Evolutionary conservation across 1,140 invertebrate species (phyloP), one percentile per base, ranked within the genome.

Genomic region (Andricus grossulariae): DNA sequence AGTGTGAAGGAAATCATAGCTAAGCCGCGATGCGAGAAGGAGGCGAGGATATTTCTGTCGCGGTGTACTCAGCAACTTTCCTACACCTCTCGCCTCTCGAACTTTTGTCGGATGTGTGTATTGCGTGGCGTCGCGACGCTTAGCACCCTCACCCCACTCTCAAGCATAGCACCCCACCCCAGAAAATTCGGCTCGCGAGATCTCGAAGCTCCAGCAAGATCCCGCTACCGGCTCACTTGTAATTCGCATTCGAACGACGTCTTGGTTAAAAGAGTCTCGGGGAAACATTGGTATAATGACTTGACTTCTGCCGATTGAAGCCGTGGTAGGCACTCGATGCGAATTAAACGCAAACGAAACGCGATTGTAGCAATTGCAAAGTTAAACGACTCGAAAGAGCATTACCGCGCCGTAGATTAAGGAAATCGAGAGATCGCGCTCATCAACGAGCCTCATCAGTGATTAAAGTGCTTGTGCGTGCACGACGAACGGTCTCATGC

Each of bases 191-290:
- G 72, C 74, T 81, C 79, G 80, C 75, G 78, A 77, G 76, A 82
- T 83, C 75, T 82, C 82, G 79, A 75, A 80, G 82, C 74, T 80
- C 82, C 78, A 86, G 78, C 78, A 86, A 78, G 78, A 90, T 84
- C 86, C 82, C 85, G 86, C 83, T 84, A 86, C 86, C 85, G 87
- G 81, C 87, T 90, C 88, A 89, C 94, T 94, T 94, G 93, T 94
- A 94, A 95, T 94, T 95, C 94, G 94, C 94, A 95, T 95, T 95
- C 95, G 95, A 96, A 94, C 95, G 95, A 96, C 95, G 95, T 96
- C 95, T 96, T 95, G 94, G 94, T 95, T 94, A 88, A 93, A 93
- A 93, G 93, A 94, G 93, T 94, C 93, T 94, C 94, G 95, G 95
- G 95, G 94, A 90, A 86, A 84, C 81, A 88, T 88, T 87, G 87